Evolutionary conservation across 2,888 invertebrate genomes (phyloP).

Genomic region (Acutogordius australiensis): DNA sequence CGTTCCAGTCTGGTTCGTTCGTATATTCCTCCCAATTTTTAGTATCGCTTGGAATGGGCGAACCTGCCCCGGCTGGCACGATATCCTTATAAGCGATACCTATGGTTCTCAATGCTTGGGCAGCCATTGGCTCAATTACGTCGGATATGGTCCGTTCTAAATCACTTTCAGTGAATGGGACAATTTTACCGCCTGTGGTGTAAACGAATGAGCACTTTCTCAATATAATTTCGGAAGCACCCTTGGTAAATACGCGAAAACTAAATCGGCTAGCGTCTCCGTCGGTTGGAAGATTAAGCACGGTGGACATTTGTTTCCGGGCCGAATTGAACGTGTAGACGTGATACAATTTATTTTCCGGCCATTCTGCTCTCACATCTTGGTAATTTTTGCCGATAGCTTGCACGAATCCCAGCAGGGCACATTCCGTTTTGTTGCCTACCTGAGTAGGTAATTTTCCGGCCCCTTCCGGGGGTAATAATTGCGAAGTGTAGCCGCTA

Average conservation of each 20-base stretch:
- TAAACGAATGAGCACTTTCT: slow-evolving; percentile 23
- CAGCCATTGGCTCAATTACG: slow-evolving; percentile 28
- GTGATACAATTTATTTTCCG: background rate
- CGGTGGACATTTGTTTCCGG: slow-evolving; percentile 29
- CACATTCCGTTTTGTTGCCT: slow-evolving; percentile 30
- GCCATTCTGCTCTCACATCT: slow-evolving; percentile 19
- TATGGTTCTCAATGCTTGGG: slow-evolving; percentile 27
- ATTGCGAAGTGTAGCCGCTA: slow-evolving; percentile 12
- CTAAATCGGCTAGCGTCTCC: slow-evolving; percentile 17
- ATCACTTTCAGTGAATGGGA: slow-evolving; percentile 21
- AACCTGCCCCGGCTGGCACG: slow-evolving; percentile 15
- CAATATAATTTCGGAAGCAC: slow-evolving; percentile 29
- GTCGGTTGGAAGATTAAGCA: slow-evolving; percentile 17
- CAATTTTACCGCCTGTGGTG: slow-evolving; percentile 21
- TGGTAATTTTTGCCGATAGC: slow-evolving; percentile 25
- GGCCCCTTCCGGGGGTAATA: slow-evolving; percentile 14
- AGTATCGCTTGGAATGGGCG: background rate
- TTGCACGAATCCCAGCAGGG: slow-evolving; percentile 26
- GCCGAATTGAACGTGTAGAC: slow-evolving; percentile 28
- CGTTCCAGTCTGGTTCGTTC: slow-evolving; percentile 48
- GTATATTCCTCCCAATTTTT: slow-evolving; percentile 27
- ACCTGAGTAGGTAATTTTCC: slow-evolving; percentile 23
- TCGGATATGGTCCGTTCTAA: slow-evolving; percentile 23
- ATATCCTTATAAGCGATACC: slow-evolving; percentile 28
- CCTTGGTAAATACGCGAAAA: slow-evolving; percentile 27